phyloP scores from a whole-genome alignment of 2,888 invertebrate species.

The Lepidochitona cinerea region DNA sequence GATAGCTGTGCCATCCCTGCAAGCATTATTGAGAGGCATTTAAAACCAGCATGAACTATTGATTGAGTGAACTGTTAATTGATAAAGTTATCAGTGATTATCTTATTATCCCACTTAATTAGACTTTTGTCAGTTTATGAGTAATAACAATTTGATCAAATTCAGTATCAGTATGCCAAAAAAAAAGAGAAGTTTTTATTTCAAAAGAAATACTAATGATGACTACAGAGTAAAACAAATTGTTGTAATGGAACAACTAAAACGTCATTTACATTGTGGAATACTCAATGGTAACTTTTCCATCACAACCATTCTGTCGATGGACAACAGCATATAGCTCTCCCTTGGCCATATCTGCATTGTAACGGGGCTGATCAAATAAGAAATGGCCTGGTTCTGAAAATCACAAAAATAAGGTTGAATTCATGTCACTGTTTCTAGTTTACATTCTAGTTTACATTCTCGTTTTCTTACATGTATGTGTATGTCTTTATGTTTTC shows the following conservation, averaged over 20 bases:
- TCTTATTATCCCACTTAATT: no score
- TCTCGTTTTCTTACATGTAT: no score
- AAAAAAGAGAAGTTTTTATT: no score
- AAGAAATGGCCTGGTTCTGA: slow-evolving; percentile 75
- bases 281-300: slow-evolving; percentile 74
- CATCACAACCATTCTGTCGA: slow-evolving; percentile 74
- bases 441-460: no score
- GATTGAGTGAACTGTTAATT: no score
- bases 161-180: no score
- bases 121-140: no score
- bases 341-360: slow-evolving; percentile 74
- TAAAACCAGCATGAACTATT: not conserved
- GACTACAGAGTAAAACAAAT: no score
- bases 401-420: slow-evolving; percentile 20
- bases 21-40: slow-evolving; percentile 2
- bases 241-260: not conserved
- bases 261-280: slow-evolving; percentile 72
- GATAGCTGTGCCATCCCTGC: slow-evolving; percentile 62
- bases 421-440: not conserved
- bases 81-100: no score
- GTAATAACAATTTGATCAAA: no score
- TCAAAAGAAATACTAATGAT: no score
- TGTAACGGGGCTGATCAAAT: slow-evolving; percentile 73
- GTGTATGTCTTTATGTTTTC: no score
- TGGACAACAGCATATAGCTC: slow-evolving; percentile 71